These are phyloP conservation scores for Periophthalmus magnuspinnatus DNA, from an alignment of 2,797 vertebrate species.

Conservation along the genomic window DNA sequence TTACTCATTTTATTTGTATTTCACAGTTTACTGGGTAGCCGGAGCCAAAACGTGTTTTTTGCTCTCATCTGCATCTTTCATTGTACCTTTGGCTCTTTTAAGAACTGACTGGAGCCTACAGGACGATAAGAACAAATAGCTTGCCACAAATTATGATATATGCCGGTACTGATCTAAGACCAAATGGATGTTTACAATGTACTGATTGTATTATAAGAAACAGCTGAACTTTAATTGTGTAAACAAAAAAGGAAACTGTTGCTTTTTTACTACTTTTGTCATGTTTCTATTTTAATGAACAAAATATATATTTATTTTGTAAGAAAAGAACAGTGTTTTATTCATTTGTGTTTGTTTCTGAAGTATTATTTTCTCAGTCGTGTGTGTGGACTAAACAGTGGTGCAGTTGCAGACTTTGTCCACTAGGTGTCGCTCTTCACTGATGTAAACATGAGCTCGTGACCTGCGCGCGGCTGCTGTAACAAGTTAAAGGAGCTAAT, in stretches of 20 bases:
- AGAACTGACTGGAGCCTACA: conserved; percentile 61
- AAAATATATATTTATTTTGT: background rate
- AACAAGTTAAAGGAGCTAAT: conserved; percentile 30
- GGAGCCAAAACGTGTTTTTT: conserved; percentile 87
- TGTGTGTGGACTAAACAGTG: background rate
- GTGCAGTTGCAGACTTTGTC: background rate
- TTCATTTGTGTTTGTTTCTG: background rate
- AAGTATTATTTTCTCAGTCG: background rate
- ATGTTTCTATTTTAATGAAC: conserved; percentile 1
- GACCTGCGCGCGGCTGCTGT: conserved; percentile 10
- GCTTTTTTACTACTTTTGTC: background rate
- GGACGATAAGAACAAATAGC: conserved; percentile 57
- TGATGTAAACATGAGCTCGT: conserved; percentile 40
- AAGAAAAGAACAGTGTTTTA: background rate
- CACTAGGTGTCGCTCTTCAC: conserved; percentile 30
- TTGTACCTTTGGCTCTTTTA: conserved; percentile 84
- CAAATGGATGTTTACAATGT: conserved; percentile 1
- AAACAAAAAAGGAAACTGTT: conserved; percentile 4
- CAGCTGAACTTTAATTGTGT: conserved; percentile 14
- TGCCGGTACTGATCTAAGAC: background rate
- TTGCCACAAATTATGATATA: background rate
- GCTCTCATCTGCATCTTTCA: conserved; percentile 78
- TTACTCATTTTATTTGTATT: conserved; percentile 11
- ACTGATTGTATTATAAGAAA: conserved; percentile 41
- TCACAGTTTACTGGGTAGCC: conserved; percentile 87